Evolutionary conservation across 1,140 invertebrate species (phyloP), one percentile per base, ranked within the genome.

Genomic region (Maniola jurtina): DNA sequence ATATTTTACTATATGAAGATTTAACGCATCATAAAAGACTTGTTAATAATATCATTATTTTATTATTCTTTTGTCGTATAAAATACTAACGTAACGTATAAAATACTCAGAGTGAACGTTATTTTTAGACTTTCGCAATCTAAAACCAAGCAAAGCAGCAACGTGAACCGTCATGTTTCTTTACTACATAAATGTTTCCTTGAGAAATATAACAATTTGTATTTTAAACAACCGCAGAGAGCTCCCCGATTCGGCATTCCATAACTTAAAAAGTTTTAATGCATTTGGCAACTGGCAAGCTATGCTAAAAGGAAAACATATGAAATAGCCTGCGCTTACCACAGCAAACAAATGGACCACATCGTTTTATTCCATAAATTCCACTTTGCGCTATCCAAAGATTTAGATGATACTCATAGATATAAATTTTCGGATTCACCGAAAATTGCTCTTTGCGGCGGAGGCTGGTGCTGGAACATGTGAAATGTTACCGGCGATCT

Each of bases 301-400:
- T 25, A 50, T 16, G 16, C 52, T 34, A 55, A 55, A 55, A 55
- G 52, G 52, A 55, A 55, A 25, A 55, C 52, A 34, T 55, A 34
- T 55, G 52, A 55, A 55, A 55, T 55, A 34, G 52, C 52, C 25
- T 5, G 16, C 16, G 42, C 13, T 45, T 45, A 45, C 16, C 52
- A 34, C 33, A 55, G 33, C 52, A 55, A 55, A 55, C 52, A 55
- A 55, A 55, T 55, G 16, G 52, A 34, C 52, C 52, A 34, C 34
- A 55, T 55, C 52, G 52, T 34, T 55, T 55, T 34, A 55, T 33
- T 55, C 33, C 52, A 55, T 55, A 55, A 55, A 55, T 55, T 55
- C 16, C 25, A 34, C 16, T 34, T 34, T 55, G 10, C 52, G 25
- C 52, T 55, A 16, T 6, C 52, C 52, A 55, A 34, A 55, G 33